Base-by-base conservation (phyloP, 2,797 vertebrate species). In the Vultur gryphus region DNA sequence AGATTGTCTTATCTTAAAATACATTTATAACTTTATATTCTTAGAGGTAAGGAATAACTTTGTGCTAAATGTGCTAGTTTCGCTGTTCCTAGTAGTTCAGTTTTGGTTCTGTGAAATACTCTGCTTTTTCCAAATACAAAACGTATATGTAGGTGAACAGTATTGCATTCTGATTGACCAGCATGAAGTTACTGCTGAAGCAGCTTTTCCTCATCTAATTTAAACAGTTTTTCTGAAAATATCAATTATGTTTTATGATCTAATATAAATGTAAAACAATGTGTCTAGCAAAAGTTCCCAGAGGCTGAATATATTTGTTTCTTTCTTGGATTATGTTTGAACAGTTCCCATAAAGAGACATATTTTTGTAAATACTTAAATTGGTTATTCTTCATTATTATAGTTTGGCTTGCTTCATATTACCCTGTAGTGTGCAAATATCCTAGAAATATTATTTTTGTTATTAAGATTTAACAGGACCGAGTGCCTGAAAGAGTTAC, bases 221-320 rank as follows among this genome's bases (percentile, higher is more conserved):
- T 64, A 66, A 95, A 59, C 37, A 3, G 20, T 55, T 82, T 69
- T 84, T 5, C 57, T 71, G 83, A 73, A 95, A 92, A 97, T 94
- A 93, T 87, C 65, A 95, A 87, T 96, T 93, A 78, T 39, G 16
- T 76, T 94, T 92, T 92, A 75, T 85, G 90, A 67, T 95, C 52
- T 84, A 93, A 90, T 95, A 91, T 92, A 94, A 94, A 85, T 78
- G 78, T 83, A 87, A 95, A 95, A 64, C 64, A 93, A 37, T 41
- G 64, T 87, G 75, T 95, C 78, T 92, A 73, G 77, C 52, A 90
- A 51, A 93, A 93, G 81, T 90, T 97, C 84, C 86, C 92, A 92
- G 75, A 85, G 92, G 88, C 81, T 93, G 83, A 93, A 89, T 93
- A 61, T 83, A 85, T 59, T 77, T 90, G 20, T 57, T 95, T 92